phyloP scores from a whole-genome alignment of 2,797 vertebrate species.

The Nasua narica region DNA sequence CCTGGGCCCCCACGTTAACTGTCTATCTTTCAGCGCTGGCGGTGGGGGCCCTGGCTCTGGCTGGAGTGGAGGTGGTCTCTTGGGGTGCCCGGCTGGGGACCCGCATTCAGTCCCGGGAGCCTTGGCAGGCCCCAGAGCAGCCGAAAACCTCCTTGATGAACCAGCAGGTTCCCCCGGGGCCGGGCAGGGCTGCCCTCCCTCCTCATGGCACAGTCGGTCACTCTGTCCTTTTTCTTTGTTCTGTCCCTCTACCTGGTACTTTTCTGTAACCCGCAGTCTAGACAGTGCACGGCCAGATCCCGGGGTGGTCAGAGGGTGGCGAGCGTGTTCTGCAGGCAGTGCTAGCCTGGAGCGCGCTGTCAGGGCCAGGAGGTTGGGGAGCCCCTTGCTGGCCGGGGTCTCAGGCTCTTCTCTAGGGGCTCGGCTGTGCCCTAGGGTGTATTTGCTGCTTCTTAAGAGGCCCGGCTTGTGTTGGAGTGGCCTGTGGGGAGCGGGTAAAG shows the following conservation, averaged over 20 bases:
- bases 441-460: not conserved
- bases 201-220: fast-evolving
- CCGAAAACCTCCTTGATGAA: too few relatives aligned
- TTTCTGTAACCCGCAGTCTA: not conserved
- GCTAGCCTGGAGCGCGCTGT: not conserved
- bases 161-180: not conserved
- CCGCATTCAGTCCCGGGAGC: not conserved
- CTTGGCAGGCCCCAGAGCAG: not conserved
- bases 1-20: fast-evolving
- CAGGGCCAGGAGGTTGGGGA: not conserved
- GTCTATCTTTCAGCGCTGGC: not conserved
- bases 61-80: fast-evolving
- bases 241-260: not conserved
- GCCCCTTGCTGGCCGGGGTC: not conserved
- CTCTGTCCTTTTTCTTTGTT: not conserved
- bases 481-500: not conserved
- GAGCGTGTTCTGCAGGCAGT: too few relatives aligned
- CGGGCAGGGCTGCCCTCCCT: fast-evolving
- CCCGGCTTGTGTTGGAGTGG: not conserved
- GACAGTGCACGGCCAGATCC: not conserved
- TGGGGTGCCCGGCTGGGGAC: fast-evolving
- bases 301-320: fast-evolving
- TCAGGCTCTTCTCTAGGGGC: not conserved
- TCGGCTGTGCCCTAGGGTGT: not conserved
- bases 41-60: not conserved